Conservation (phyloP, 2,888 invertebrate genomes). For the Eupsilia transversa region DNA sequence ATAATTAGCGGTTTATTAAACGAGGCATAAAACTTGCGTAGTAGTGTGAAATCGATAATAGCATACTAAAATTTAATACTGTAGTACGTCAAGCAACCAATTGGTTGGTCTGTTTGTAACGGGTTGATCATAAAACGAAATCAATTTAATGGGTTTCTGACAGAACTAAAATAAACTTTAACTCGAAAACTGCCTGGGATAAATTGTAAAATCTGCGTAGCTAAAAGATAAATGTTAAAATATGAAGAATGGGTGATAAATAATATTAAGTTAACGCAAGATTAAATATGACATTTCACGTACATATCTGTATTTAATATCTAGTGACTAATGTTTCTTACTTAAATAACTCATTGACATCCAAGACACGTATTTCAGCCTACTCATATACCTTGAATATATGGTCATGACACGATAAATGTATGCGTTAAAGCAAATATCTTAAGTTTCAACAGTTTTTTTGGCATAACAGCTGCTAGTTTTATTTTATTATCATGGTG, state of each 20-base stretch:
- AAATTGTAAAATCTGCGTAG: conserved; percentile 1
- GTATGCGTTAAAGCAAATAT: conserved; percentile 34
- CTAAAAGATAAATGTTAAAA: conserved; percentile 9
- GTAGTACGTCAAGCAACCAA: conserved; percentile 54
- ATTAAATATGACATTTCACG: conserved; percentile 53
- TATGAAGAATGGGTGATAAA: conserved; percentile 9
- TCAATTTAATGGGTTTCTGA: conserved; percentile 56
- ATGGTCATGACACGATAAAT: conserved; percentile 37
- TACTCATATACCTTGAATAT: conserved; percentile 46
- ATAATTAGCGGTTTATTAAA: conserved; percentile 84
- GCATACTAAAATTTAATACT: conserved; percentile 74
- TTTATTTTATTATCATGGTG: conserved; percentile 60
- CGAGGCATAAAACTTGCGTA: conserved; percentile 76
- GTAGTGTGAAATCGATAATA: conserved; percentile 79
- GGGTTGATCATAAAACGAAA: conserved; percentile 56
- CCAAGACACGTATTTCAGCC: conserved; percentile 41
- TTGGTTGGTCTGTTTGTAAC: conserved; percentile 61
- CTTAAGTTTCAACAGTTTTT: conserved; percentile 26
- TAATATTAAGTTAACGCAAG: conserved; percentile 27
- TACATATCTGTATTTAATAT: conserved; percentile 45
- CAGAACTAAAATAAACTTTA: conserved; percentile 42
- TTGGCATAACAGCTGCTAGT: conserved; percentile 26
- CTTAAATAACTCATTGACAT: conserved; percentile 49
- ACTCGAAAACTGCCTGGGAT: background rate
- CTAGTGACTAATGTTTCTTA: conserved; percentile 46